Evolutionary conservation across 2,797 vertebrate genomes (phyloP), one percentile per base, ranked within the genome.

Genomic region (Eulemur albifrons): DNA sequence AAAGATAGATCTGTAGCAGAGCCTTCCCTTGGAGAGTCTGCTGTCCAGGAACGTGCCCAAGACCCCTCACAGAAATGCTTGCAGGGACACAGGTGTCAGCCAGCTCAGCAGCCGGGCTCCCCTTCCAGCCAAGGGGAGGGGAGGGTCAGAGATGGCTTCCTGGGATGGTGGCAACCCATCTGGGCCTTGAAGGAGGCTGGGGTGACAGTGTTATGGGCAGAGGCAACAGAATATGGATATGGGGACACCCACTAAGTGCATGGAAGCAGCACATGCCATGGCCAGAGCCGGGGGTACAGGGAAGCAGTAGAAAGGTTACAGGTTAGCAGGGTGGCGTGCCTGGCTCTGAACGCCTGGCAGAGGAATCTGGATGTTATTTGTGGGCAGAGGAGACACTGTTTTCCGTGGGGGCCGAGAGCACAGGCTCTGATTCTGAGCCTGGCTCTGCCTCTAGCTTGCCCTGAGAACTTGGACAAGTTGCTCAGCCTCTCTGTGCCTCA

Each of bases 31-130:
- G 32, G 43, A 32, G 52, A 35, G 27, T 15, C 18, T 21, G 4
- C 35, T 13, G 63, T 43, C n/a, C 27, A 23, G 17, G 45, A 3
- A 30, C 0, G 0, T 2, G 52, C 45, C 73, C 1, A 0, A 3
- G 38, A 67, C 27, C 48, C 45, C 25, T 40, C 40, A 14, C 77
- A 1, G 5, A 40, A 79, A 21, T 23, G 14, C 4, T 1, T 14
- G 27, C 5, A 4, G 77, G 52, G 70, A 45, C 30, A 0, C 4
- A 7, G 52, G 50, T 52, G 5, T 61, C 72, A 25, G 77, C 32
- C 61, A 30, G n/a, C 32, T 6, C 54, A 10, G 23, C 32, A 25
- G 70, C 52, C 9, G 32, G 67, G 50, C 69, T 23, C 12, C 69
- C 12, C 21, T 92, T 10, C 48, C 54, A 21, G 43, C 57, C 54